A percentile compares a stretch with the other conserved stretches of the same genome.
phyloP scores from a whole-genome alignment of 2,797 vertebrate species.

The Micrastur ruficollis region DNA sequence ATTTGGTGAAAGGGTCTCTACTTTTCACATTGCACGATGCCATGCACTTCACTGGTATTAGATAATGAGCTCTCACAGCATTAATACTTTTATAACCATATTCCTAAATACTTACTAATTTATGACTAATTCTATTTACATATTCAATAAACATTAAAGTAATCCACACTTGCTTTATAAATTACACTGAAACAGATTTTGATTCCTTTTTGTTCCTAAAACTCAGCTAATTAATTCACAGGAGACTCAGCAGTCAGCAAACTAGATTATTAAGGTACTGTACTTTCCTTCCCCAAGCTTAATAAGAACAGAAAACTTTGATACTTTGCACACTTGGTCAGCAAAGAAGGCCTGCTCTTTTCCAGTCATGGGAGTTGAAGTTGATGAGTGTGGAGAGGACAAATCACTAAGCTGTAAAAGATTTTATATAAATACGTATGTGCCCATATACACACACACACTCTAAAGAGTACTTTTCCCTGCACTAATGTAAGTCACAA shows the following conservation, averaged over 20 bases:
- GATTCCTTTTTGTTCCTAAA: background rate
- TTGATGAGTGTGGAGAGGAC: slow-evolving; percentile 80
- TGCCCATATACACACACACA: background rate
- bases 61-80: background rate
- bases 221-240: background rate
- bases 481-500: background rate
- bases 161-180: background rate
- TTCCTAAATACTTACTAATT: background rate
- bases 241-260: background rate
- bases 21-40: background rate
- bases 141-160: background rate
- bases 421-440: background rate
- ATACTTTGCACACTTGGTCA: slow-evolving; percentile 85
- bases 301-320: background rate
- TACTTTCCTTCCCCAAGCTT: background rate
- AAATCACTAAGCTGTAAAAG: slow-evolving; percentile 79
- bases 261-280: background rate
- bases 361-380: slow-evolving; percentile 82
- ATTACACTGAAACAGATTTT: background rate
- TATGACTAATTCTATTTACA: background rate
- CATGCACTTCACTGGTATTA: background rate
- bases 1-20: background rate
- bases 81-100: background rate
- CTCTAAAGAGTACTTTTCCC: background rate
- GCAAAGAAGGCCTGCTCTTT: slow-evolving; percentile 82